Evolutionary conservation across 2,797 vertebrate species (phyloP), one percentile per base, ranked within the genome.

Genomic region (Crocidura indochinensis): DNA sequence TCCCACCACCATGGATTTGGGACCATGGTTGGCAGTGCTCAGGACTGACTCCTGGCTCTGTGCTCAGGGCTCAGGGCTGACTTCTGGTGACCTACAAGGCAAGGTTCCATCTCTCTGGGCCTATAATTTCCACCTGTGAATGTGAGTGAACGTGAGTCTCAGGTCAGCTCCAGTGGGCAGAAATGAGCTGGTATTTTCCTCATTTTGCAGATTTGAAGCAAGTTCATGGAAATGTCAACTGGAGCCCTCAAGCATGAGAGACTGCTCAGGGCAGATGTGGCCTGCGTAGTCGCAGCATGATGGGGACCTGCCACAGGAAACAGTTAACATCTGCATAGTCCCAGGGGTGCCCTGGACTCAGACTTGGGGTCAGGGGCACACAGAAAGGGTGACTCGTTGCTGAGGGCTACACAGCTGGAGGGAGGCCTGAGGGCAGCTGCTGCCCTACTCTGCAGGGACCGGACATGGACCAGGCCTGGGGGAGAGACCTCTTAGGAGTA

Each of bases 121-220:
- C 38, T 38, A 38, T 38, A 38, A 38, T 38, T 38, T 5, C 5
- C 38, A 38, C 38, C 38, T 38, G 38, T 38, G 38, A 38, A 38
- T 38, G 38, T 38, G 38, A 38, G 38, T 38, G 38, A 38, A 38
- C 38, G 38, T 5, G 5, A 17, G 12, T 53, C 51, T 53, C 12
- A 17, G 53, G 51, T 49, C 1, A 31, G 62, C 64, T 95, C 0
- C 44, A 65, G 17, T 81, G 26, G 74, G 64, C 64, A 27, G 92
- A 90, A 84, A 77, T 22, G 19, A 83, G 88, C n/a, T 69, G 46
- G 65, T 19, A 7, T 0, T 8, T 68, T 80, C 89, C 81, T 73
- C 49, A 38, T 26, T n/a, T 64, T 22, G 17, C 8, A 69, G 49
- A 12, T 15, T 31, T 53, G 31, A 84, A 22, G 71, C 26, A 76